Evolutionary conservation across 2,888 invertebrate species (phyloP), one percentile per base, ranked within the genome.

Genomic region (Athrips mouffetella): DNA sequence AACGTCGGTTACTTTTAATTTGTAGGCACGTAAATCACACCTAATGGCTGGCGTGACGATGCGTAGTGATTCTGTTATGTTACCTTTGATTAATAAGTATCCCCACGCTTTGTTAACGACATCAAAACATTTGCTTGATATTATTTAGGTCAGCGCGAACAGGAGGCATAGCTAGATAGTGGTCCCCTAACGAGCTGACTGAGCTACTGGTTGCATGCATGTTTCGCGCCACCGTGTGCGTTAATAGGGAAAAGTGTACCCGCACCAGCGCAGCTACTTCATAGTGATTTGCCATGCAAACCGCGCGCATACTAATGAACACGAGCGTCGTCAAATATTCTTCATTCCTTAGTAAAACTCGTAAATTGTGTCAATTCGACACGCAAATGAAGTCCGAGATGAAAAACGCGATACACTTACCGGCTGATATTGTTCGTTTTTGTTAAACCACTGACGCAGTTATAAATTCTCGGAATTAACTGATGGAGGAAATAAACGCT

Each of bases 251-350:
- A 57, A 60, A 55, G 49, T 44, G 47, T 42, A 53, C 47, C 47
- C 47, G 49, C 52, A 48, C 52, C 55, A 42, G 49, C 54, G 52
- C 54, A 52, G 54, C 52, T 49, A n/a, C n/a, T 50, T 49, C 53
- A 49, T 49, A 58, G 55, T 57, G 52, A 58, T 59, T 52, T 57
- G 55, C 56, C 52, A 50, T 47, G 41, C 44, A 47, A 48, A 47
- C 45, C 25, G 39, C 51, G 48, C 55, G 51, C 54, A 53, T 57
- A 55, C 51, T 55, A 53, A 59, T 55, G 54, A 47, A 47, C 52
- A 48, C 39, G 48, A 41, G 31, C 46, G 39, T 44, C 15, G 8
- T 27, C 25, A 27, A 15, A 15, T 41, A 11, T 20, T 44, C 42
- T 13, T 18, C 42, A 44, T 44, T 44, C 42, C 42, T 11, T 30